These are phyloP conservation scores for Pelobates cultripes DNA, from an alignment of 2,797 vertebrate genomes.

Conservation along the genomic window DNA sequence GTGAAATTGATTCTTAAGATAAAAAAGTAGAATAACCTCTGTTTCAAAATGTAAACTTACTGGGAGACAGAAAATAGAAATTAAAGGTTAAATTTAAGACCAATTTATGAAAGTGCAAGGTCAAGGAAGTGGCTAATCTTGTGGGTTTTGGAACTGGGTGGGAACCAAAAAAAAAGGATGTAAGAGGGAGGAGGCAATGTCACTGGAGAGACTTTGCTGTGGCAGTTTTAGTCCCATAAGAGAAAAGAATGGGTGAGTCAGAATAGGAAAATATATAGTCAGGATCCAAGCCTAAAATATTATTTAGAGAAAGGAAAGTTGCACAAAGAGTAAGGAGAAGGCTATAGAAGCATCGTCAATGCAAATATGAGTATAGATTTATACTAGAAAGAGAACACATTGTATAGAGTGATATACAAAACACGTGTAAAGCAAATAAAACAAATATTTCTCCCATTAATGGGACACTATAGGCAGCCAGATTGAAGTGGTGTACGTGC, in stretches of 20 bases:
- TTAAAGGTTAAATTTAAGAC: not conserved
- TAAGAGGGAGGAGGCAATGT: not conserved
- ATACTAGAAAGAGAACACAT: too few relatives aligned
- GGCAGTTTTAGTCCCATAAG: not conserved
- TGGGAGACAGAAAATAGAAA: not conserved
- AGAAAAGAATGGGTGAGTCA: constrained; percentile 3
- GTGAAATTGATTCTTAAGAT: too few relatives aligned
- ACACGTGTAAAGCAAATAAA: too few relatives aligned
- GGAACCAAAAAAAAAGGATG: constrained; percentile 3
- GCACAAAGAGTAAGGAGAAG: too few relatives aligned
- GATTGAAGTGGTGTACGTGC: too few relatives aligned
- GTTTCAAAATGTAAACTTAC: not conserved
- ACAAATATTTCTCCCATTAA: too few relatives aligned
- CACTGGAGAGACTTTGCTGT: not conserved
- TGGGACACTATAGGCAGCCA: too few relatives aligned
- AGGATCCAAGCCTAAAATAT: not conserved
- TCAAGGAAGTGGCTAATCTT: constrained; percentile 10
- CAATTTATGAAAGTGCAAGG: not conserved
- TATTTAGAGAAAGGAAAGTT: too few relatives aligned
- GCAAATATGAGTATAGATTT: too few relatives aligned
- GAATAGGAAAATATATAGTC: not conserved
- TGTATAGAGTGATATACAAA: too few relatives aligned
- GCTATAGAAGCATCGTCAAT: too few relatives aligned
- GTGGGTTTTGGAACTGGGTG: constrained; percentile 35
- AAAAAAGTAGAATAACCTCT: not conserved